A percentile compares a stretch with the other conserved stretches of the same genome.
Conservation (phyloP, 2,888 invertebrate genomes). For the Sphaerophoria taeniata region DNA sequence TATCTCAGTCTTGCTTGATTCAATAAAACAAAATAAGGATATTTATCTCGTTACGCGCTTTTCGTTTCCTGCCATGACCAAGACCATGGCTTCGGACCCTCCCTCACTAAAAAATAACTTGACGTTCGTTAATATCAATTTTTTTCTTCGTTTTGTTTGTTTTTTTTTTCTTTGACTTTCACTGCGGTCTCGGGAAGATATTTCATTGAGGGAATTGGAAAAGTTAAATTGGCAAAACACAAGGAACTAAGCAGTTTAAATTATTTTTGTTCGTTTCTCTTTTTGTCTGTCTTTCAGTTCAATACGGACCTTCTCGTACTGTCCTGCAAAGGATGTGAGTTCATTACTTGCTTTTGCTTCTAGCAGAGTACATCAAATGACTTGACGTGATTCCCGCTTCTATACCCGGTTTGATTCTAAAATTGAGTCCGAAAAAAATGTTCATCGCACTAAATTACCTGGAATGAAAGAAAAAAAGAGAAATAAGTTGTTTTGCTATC, state of each 20-base stretch:
- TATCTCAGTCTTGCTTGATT: conserved; percentile 36
- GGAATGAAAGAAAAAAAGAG: conserved; percentile 47
- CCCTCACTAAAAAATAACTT: too few species aligned
- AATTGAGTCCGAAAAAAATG: conserved; percentile 36
- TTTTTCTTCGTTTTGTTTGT: too few species aligned
- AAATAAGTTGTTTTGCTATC: conserved; percentile 53
- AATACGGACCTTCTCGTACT: background rate
- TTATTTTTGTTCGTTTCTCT: background rate
- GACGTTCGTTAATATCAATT: too few species aligned
- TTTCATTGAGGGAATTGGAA: conserved; percentile 25
- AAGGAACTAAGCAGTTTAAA: background rate
- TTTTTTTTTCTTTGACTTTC: conserved; percentile 3
- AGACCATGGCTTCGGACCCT: background rate
- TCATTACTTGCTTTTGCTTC: conserved; percentile 42
- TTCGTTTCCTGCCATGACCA: background rate
- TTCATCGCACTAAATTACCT: conserved; percentile 61
- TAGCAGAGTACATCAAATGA: conserved; percentile 40
- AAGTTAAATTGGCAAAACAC: conserved; percentile 34
- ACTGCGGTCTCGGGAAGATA: background rate
- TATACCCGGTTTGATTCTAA: background rate
- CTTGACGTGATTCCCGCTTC: background rate
- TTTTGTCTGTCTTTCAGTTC: background rate
- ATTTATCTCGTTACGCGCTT: conserved; percentile 60
- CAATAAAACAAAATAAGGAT: conserved; percentile 62
- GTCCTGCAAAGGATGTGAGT: conserved; percentile 24